A percentile compares a stretch with the other conserved stretches of the same genome.
Conservation (phyloP, 2,113 vertebrate species). For the Bos indicus region DNA sequence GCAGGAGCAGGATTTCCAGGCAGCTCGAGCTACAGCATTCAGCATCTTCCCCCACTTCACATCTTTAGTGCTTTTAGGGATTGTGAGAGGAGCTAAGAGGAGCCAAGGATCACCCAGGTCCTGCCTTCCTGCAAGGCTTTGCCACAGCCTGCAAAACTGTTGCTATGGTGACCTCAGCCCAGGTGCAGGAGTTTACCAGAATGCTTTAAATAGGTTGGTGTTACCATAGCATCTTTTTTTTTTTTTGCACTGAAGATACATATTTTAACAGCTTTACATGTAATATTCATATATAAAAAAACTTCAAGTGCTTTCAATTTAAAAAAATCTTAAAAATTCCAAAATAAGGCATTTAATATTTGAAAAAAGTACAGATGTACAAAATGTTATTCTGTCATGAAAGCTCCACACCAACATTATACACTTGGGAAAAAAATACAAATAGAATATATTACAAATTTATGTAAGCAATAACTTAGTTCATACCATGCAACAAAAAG, state of each 20-base stretch:
- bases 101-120: neutral
- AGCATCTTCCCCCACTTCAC: neutral
- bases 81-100: neutral
- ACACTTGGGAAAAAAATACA: slow-evolving; percentile 90
- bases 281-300: slow-evolving; percentile 89
- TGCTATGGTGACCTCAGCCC: neutral
- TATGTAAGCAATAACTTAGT: slow-evolving; percentile 99
- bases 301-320: slow-evolving; percentile 85
- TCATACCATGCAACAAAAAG: slow-evolving; percentile 98
- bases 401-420: slow-evolving; percentile 91
- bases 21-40: neutral
- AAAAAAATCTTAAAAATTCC: slow-evolving; percentile 88
- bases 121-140: neutral
- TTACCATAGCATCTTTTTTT: neutral
- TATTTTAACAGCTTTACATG: slow-evolving; percentile 87
- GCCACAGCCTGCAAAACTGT: neutral
- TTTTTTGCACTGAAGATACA: slow-evolving; percentile 84
- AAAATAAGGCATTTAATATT: slow-evolving; percentile 88
- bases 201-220: neutral
- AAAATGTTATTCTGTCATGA: slow-evolving; percentile 87
- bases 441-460: slow-evolving; percentile 97
- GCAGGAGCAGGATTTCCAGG: neutral
- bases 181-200: neutral
- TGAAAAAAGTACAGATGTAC: slow-evolving; percentile 89
- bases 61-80: neutral